These are phyloP conservation scores for Aphidoletes aphidimyza DNA, from an alignment of 2,888 invertebrate genomes.

Conservation along the genomic window DNA sequence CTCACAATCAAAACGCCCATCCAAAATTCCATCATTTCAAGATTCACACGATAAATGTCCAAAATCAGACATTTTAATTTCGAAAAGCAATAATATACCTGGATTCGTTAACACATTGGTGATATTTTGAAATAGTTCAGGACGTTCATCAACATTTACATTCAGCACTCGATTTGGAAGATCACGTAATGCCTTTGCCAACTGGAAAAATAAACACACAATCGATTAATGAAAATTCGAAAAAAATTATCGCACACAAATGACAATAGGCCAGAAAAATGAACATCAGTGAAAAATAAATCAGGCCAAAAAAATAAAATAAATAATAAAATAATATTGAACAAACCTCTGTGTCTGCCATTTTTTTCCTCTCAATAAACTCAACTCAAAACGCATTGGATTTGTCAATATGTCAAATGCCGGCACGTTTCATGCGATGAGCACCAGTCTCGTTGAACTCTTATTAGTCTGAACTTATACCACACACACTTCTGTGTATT, in stretches of 20 bases:
- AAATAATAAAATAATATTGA: slow-evolving; percentile 25
- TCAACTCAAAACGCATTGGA: slow-evolving; percentile 45
- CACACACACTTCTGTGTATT: neutral
- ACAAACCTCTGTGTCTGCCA: slow-evolving; percentile 61
- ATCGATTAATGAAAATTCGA: too few species aligned
- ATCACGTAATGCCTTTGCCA: slow-evolving; percentile 64
- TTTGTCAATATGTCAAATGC: slow-evolving; percentile 53
- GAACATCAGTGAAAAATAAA: too few species aligned
- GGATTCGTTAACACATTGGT: slow-evolving; percentile 74
- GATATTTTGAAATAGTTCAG: slow-evolving; percentile 63
- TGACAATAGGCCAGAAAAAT: too few species aligned
- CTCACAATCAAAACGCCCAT: too few species aligned
- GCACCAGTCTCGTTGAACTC: neutral
- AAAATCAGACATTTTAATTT: neutral
- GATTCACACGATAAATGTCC: too few species aligned
- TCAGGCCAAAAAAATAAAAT: neutral
- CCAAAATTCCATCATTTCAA: too few species aligned
- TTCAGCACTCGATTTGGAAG: slow-evolving; percentile 64
- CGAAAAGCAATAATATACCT: slow-evolving; percentile 68
- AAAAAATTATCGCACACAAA: too few species aligned
- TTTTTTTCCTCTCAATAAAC: slow-evolving; percentile 57
- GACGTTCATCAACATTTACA: slow-evolving; percentile 63
- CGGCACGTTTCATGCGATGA: slow-evolving; percentile 45
- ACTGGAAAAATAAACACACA: too few species aligned
- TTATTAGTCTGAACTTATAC: too few species aligned